Evolutionary conservation across 1,140 invertebrate genomes (phyloP), one percentile per base, ranked within the genome.

Genomic region (Tetramorium alpestre): DNA sequence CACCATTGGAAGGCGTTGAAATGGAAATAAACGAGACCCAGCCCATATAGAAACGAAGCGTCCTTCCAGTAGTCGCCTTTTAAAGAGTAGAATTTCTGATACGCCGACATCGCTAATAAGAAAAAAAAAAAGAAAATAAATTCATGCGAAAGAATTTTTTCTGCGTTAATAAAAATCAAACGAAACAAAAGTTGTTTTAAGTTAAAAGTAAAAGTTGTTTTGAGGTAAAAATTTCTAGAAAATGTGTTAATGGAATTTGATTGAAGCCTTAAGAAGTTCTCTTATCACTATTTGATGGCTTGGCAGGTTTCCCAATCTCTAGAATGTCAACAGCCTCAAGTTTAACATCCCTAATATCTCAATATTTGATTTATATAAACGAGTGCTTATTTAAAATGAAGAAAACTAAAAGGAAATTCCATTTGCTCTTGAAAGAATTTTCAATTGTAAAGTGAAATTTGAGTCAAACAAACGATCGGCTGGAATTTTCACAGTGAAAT

Each of bases 1-100:
- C 94, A 99, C 99, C 98, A 99, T 94, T 98, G 97, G 95, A 98
- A 99, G 75, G 98, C 97, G 95, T 99, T 99, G 95, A 98, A 99
- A 93, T 99, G 98, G 94, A 98, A 99, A 95, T 99, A 99, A 65
- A 99, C 98, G 5, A 99, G 96, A 10, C 98, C 99, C 54, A 99
- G 96, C 25, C 99, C 99, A 95, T 99, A 99, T 11, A 99, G 96
- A 94, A 99, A 99, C 41, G 97, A 96, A 0, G 98, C 96, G 96
- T 99, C 98, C 94, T 98, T 98, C 98, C 98, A 99, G 93, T 98
- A 97, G 88, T 98, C 98, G 8, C 95, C 96, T 93, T 98, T 97
- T 18, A 97, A 94, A 18, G 96, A 96, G 93, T 97, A 98, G 95
- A 98, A 99, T 94, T 98, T 98, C 94, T 99, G 98, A 96, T 99